Percentiles rank a stretch among this genome's conserved stretches.
Evolutionary conservation across 2,113 vertebrate genomes (phyloP).

Genomic region (Hepsetus odoe): DNA sequence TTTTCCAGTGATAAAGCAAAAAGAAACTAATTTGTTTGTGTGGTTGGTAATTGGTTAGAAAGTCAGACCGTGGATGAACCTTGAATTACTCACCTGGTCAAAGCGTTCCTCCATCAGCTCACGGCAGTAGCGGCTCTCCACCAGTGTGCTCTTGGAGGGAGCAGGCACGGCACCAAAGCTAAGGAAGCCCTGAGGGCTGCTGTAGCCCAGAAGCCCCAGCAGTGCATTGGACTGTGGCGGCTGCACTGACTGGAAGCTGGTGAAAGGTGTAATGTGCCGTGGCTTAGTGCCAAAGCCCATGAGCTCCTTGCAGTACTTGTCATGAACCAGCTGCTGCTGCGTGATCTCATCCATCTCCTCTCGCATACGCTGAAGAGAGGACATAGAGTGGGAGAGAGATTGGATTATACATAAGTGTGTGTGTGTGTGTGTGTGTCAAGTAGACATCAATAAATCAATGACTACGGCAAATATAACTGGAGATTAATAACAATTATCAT

Average conservation of each 20-base stretch:
- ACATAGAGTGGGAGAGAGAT: background rate
- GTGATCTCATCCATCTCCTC: constrained; percentile 99
- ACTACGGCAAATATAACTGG: too few species aligned
- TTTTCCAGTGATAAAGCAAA: too few species aligned
- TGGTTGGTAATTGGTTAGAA: background rate
- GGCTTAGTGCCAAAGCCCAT: constrained; percentile 95
- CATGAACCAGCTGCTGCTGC: constrained; percentile 96
- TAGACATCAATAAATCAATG: background rate
- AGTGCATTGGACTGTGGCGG: constrained; percentile 94
- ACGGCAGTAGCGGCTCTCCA: constrained; percentile 96
- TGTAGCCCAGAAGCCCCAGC: constrained; percentile 92
- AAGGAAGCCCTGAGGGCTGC: constrained; percentile 89
- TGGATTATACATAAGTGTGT: background rate
- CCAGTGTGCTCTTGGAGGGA: constrained; percentile 86
- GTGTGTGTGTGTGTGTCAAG: too few species aligned
- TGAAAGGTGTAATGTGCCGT: constrained; percentile 95
- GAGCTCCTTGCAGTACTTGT: constrained; percentile 97
- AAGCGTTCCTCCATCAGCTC: constrained; percentile 98
- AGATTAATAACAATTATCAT: too few species aligned
- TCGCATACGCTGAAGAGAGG: constrained; percentile 83
- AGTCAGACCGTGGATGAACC: too few species aligned
- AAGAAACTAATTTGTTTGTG: too few species aligned
- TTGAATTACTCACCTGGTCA: constrained; percentile 88
- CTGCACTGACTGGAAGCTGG: constrained; percentile 95
- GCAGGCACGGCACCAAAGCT: constrained; percentile 86